Conservation (phyloP, 1,140 invertebrate genomes). For the Macrobrachium nipponense region DNA sequence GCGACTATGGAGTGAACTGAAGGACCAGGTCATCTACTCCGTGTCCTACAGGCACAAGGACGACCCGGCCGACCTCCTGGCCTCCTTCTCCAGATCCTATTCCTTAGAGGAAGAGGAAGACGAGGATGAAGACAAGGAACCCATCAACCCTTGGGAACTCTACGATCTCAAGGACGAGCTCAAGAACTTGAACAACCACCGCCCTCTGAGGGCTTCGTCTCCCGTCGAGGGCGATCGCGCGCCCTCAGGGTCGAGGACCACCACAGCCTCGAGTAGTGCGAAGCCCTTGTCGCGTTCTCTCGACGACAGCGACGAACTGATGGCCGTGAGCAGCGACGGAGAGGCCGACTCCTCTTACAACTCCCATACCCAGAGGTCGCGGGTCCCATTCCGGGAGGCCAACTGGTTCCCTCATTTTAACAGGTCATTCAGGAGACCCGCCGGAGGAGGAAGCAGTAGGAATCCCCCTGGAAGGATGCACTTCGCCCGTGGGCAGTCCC, state of each 20-base stretch:
- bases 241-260: neutral
- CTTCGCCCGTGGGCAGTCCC: neutral
- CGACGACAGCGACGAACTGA: constrained; percentile 43
- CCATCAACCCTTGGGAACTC: constrained; percentile 51
- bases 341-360: constrained; percentile 41
- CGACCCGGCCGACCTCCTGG: constrained; percentile 20
- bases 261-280: neutral
- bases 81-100: constrained; percentile 29
- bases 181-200: constrained; percentile 24
- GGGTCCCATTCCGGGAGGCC: neutral
- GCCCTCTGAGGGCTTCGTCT: neutral
- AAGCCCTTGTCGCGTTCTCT: constrained; percentile 15
- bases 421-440: neutral
- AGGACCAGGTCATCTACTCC: constrained; percentile 50
- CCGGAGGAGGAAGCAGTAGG: neutral
- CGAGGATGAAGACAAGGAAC: constrained; percentile 23
- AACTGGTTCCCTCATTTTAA: neutral
- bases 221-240: neutral
- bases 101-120: constrained; percentile 17
- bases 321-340: constrained; percentile 46
- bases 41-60: constrained; percentile 44
- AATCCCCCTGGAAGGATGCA: neutral
- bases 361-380: constrained; percentile 2
- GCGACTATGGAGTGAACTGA: constrained; percentile 46
- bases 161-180: constrained; percentile 59